phyloP scores from a whole-genome alignment of 2,797 vertebrate genomes.

The Leptoclinus maculatus region DNA sequence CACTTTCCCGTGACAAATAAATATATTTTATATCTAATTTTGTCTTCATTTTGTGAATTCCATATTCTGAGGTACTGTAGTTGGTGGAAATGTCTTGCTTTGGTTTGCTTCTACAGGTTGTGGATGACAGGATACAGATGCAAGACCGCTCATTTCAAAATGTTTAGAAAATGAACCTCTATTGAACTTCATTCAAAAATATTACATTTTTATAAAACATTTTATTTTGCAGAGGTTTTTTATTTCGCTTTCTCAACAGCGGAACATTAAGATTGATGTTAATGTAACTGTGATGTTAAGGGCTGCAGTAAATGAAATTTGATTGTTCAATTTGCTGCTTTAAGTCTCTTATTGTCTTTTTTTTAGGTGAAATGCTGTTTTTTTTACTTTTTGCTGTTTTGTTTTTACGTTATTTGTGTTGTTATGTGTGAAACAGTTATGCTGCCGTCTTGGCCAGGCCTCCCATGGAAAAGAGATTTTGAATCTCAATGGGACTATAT shows the following conservation, averaged over 20 bases:
- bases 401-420: background rate
- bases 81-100: background rate
- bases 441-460: background rate
- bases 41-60: background rate
- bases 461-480: background rate
- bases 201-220: background rate
- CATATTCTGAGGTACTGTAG: background rate
- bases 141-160: background rate
- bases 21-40: background rate
- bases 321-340: background rate
- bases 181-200: background rate
- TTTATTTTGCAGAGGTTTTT: slow-evolving; percentile 11
- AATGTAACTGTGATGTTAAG: background rate
- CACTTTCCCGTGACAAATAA: background rate
- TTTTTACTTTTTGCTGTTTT: background rate
- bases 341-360: background rate
- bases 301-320: background rate
- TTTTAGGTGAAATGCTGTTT: background rate
- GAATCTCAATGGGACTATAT: background rate
- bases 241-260: background rate
- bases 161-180: background rate
- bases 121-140: background rate
- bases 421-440: background rate
- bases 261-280: background rate
- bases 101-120: background rate